Evolutionary conservation across 2,797 vertebrate species (phyloP), one percentile per base, ranked within the genome.

Genomic region (Lutjanus argentimaculatus): DNA sequence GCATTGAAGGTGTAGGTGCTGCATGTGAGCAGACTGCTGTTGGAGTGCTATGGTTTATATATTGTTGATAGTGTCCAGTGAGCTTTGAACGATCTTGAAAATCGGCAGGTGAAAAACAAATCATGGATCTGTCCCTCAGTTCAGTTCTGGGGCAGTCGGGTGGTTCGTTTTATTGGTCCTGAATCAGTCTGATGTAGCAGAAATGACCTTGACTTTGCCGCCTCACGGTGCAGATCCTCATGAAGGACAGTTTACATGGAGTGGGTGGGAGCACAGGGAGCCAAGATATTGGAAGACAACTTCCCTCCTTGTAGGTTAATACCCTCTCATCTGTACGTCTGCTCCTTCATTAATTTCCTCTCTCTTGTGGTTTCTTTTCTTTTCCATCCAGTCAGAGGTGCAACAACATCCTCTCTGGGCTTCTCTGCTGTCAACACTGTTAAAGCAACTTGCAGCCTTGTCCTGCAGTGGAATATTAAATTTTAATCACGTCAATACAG

Each of bases 121-220:
- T 87, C 81, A 73, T 61, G 42, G 42, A 72, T 72, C 45, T 51
- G 67, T 64, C 72, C 79, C 75, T 58, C 55, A 21, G 76, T 61
- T 74, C 70, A 69, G 45, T 19, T 16, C 10, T 7, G 40, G 42
- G 53, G 30, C 72, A 22, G 72, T 42, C 19, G 6, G 36, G 21
- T 88, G 79, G 84, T 82, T 84, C 74, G 45, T 45, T 85, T 88
- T 83, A 91, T 85, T 82, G 88, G 69, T 67, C 70, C 57, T 86
- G 89, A 90, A 89, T 85, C 88, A 85, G 43, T 79, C 40, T 46
- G 79, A 76, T 84, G 82, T 67, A 78, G 62, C 75, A 67, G 67
- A 43, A 79, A 30, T 64, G 87, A 87, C 91, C 89, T 89, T 90
- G 89, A 68, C 79, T 86, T 63, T 58, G 30, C 49, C 58, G 76